Evolutionary conservation across 2,888 invertebrate genomes (phyloP).

Genomic region (Drosophila austrosaltans): DNA sequence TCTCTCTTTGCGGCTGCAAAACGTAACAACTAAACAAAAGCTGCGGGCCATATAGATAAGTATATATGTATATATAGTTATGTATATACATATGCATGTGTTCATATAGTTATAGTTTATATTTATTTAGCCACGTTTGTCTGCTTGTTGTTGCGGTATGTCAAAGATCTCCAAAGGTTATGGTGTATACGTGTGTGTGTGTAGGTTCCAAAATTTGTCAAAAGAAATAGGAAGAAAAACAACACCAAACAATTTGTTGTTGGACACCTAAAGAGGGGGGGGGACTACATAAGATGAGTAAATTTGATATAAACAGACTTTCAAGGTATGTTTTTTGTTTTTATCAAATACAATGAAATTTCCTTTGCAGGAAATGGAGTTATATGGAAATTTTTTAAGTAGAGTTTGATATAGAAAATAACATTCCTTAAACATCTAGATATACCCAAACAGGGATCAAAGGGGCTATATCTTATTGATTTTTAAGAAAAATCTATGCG

Average conservation of each 20-base stretch:
- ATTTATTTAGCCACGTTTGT: not conserved
- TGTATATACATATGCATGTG: constrained; percentile 11
- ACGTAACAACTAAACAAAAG: constrained; percentile 73
- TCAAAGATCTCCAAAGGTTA: constrained; percentile 59
- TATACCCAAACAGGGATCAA: too few species aligned
- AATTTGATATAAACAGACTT: too few species aligned
- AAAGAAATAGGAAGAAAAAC: constrained; percentile 21
- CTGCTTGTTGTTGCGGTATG: constrained; percentile 47
- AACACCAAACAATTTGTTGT: constrained; percentile 12
- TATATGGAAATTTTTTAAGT: too few species aligned
- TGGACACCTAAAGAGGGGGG: not conserved
- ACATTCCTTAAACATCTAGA: too few species aligned
- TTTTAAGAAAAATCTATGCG: too few species aligned
- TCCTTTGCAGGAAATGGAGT: too few species aligned
- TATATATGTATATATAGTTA: constrained; percentile 28
- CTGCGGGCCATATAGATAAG: constrained; percentile 62
- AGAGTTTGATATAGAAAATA: too few species aligned
- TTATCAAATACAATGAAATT: too few species aligned
- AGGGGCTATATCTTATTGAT: too few species aligned
- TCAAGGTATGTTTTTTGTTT: too few species aligned
- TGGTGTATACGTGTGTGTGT: not conserved
- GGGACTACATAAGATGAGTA: not conserved
- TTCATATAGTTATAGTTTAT: constrained; percentile 5
- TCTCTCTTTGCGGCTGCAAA: constrained; percentile 66
- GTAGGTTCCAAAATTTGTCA: constrained; percentile 72